Conservation (phyloP, 2,113 vertebrate species). For the Engraulis encrasicolus region DNA sequence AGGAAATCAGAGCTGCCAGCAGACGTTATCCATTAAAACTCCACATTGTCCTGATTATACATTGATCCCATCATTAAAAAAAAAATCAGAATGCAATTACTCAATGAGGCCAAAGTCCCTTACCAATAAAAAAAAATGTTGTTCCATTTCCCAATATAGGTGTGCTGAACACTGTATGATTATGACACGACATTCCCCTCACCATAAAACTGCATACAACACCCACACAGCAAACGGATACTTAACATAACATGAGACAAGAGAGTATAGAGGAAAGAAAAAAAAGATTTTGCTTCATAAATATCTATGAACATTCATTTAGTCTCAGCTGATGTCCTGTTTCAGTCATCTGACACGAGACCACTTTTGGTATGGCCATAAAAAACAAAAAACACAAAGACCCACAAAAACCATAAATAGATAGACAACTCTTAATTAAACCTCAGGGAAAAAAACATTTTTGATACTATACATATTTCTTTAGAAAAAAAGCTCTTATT, state of each 20-base stretch:
- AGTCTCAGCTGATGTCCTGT: not conserved
- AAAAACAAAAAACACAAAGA: conserved; percentile 33
- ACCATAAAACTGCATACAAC: not conserved
- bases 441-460: conserved; percentile 33
- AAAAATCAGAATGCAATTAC: not conserved
- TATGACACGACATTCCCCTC: not conserved
- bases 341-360: conserved; percentile 17
- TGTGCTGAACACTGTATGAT: not conserved
- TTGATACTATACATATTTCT: conserved; percentile 39
- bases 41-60: not conserved
- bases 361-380: conserved; percentile 45
- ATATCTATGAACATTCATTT: not conserved
- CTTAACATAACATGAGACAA: not conserved
- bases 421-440: conserved; percentile 20
- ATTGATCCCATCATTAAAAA: not conserved
- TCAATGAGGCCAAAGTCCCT: not conserved
- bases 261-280: too few species aligned
- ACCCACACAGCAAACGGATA: not conserved
- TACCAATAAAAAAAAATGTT: not conserved
- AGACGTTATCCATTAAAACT: not conserved
- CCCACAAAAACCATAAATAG: conserved; percentile 28
- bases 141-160: not conserved
- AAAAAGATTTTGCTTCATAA: not conserved
- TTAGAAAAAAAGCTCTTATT: conserved; percentile 25
- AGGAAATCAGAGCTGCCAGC: conserved; percentile 8